Evolutionary conservation across 2,797 vertebrate genomes (phyloP).

Genomic region (Pseudochromis fuscus): DNA sequence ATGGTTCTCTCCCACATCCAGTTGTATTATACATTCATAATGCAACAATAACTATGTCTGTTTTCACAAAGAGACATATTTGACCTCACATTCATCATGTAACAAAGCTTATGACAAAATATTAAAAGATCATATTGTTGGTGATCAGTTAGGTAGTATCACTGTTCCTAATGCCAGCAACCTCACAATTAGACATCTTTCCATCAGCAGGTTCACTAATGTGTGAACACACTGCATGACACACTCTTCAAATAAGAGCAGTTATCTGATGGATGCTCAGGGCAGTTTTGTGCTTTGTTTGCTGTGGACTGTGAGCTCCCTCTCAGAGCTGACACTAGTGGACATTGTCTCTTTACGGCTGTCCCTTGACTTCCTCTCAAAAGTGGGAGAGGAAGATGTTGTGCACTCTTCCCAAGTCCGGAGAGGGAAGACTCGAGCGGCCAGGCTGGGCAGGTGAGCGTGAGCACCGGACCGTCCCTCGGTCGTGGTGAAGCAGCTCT

Average conservation of each 20-base stretch:
- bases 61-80: not conserved
- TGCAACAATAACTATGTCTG: constrained; percentile 15
- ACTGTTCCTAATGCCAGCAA: constrained; percentile 15
- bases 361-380: constrained; percentile 85
- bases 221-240: constrained; percentile 21
- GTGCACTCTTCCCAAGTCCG: constrained; percentile 87
- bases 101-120: constrained; percentile 17
- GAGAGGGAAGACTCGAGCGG: constrained; percentile 82
- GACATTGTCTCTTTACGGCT: constrained; percentile 87
- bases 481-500: constrained; percentile 87
- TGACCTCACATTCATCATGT: not conserved
- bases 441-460: constrained; percentile 80
- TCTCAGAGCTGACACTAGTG: constrained; percentile 86
- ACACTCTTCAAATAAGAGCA: constrained; percentile 25
- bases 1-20: not conserved
- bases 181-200: constrained; percentile 41
- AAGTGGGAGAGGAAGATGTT: constrained; percentile 84
- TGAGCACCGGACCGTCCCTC: constrained; percentile 79
- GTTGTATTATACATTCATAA: constrained; percentile 33
- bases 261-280: constrained; percentile 14
- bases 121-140: constrained; percentile 17
- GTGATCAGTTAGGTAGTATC: constrained; percentile 1
- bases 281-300: constrained; percentile 60
- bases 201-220: constrained; percentile 32
- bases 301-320: constrained; percentile 80